Conservation (phyloP, 2,113 vertebrate species). For the Oenanthe melanoleuca region DNA sequence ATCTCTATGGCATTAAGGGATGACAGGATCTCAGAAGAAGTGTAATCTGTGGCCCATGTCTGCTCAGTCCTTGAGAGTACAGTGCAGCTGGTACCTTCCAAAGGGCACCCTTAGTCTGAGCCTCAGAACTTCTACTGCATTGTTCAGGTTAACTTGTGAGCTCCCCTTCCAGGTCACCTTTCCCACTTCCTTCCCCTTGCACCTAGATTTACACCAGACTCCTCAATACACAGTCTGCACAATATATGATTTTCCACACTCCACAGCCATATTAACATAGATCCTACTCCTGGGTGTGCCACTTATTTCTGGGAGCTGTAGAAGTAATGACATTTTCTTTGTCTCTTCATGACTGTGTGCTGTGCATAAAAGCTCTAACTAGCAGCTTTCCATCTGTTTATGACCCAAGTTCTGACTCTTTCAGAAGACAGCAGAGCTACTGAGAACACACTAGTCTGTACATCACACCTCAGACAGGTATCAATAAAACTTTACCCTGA, state of each 20-base stretch:
- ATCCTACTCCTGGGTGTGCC: not conserved
- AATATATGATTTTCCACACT: not conserved
- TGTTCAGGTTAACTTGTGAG: not conserved
- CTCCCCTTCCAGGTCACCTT: not conserved
- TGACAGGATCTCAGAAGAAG: not conserved
- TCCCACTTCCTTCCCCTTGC: not conserved
- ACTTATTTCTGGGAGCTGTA: not conserved
- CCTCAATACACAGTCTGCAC: not conserved
- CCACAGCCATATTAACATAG: not conserved
- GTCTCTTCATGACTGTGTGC: not conserved
- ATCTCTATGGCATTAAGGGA: not conserved
- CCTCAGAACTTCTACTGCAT: rapidly evolving
- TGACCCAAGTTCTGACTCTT: not conserved
- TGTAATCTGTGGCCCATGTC: not conserved
- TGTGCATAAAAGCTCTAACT: not conserved
- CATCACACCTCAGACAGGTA: not conserved
- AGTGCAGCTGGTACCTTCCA: not conserved
- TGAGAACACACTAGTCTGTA: not conserved
- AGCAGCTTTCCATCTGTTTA: not conserved
- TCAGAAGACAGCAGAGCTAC: not conserved
- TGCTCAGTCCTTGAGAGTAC: not conserved
- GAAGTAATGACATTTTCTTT: not conserved
- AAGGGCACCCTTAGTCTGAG: not conserved
- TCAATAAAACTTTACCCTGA: not conserved
- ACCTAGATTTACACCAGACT: not conserved